Conservation (phyloP, 2,888 invertebrate species). For the Stegophylla sp. region DNA sequence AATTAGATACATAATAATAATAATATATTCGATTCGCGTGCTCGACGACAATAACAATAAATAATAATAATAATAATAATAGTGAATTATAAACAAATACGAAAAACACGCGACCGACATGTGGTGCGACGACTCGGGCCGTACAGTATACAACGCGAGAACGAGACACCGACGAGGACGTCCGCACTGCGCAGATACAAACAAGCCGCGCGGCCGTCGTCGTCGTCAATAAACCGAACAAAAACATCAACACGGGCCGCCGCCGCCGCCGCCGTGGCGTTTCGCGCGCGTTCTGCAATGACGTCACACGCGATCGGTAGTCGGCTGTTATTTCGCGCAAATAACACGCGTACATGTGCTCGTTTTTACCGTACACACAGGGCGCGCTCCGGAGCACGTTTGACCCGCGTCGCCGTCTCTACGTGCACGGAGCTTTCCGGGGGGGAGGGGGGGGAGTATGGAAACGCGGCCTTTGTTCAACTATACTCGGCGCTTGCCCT, state of each 20-base stretch:
- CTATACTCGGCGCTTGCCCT: too few relatives aligned
- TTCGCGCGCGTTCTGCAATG: slow-evolving; percentile 3
- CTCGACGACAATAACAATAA: too few relatives aligned
- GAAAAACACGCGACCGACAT: neutral
- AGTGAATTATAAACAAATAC: too few relatives aligned
- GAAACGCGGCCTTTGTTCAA: too few relatives aligned
- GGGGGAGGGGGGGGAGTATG: neutral
- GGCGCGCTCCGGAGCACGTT: neutral
- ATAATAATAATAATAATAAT: too few relatives aligned
- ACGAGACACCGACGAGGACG: neutral
- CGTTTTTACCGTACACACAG: neutral
- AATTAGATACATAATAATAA: too few relatives aligned
- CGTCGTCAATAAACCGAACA: slow-evolving; percentile 24
- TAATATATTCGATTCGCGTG: too few relatives aligned
- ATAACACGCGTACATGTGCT: too few relatives aligned
- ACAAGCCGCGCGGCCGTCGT: slow-evolving; percentile 11
- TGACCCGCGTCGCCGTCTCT: neutral
- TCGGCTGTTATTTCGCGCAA: slow-evolving; percentile 9
- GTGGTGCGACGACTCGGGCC: neutral
- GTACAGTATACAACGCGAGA: neutral
- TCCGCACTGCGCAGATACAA: slow-evolving; percentile 46
- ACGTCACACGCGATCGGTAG: slow-evolving; percentile 29
- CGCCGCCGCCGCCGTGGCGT: too few relatives aligned
- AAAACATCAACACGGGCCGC: slow-evolving; percentile 40
- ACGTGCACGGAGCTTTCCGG: too few relatives aligned